These are phyloP conservation scores for Geococcyx californianus DNA, from an alignment of 2,113 vertebrate genomes.

Conservation along the genomic window DNA sequence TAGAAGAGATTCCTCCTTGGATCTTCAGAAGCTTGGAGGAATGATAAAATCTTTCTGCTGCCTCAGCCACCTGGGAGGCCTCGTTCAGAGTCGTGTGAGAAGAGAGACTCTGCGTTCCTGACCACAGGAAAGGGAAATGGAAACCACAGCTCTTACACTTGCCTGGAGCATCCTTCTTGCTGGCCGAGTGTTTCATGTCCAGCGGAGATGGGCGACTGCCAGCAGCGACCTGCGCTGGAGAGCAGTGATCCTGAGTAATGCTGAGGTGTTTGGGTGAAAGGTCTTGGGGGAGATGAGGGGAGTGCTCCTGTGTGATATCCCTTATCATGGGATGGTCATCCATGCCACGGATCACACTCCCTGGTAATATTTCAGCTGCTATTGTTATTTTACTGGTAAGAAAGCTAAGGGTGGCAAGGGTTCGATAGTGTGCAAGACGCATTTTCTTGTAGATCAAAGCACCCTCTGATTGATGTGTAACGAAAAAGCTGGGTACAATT, in stretches of 20 bases:
- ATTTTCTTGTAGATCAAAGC: not conserved
- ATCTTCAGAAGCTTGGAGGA: not conserved
- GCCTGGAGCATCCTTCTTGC: not conserved
- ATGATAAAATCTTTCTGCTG: not conserved
- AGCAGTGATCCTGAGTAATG: not conserved
- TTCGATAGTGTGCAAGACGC: not conserved
- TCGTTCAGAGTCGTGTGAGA: not conserved
- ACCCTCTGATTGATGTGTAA: fast-evolving
- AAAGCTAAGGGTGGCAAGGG: not conserved
- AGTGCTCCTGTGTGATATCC: not conserved
- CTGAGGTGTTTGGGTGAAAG: not conserved
- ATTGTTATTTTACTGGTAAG: not conserved
- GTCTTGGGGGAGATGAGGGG: not conserved
- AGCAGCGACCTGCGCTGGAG: fast-evolving
- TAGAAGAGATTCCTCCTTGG: not conserved
- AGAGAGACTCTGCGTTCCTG: not conserved
- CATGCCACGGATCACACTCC: not conserved
- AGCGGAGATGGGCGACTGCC: not conserved
- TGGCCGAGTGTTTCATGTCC: not conserved
- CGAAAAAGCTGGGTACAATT: not conserved
- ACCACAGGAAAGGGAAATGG: not conserved
- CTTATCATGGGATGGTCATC: fast-evolving
- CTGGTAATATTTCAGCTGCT: not conserved
- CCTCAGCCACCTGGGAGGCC: not conserved
- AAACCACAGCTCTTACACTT: not conserved